Conservation (phyloP, 2,888 invertebrate genomes). For the Platycheirus albimanus region DNA sequence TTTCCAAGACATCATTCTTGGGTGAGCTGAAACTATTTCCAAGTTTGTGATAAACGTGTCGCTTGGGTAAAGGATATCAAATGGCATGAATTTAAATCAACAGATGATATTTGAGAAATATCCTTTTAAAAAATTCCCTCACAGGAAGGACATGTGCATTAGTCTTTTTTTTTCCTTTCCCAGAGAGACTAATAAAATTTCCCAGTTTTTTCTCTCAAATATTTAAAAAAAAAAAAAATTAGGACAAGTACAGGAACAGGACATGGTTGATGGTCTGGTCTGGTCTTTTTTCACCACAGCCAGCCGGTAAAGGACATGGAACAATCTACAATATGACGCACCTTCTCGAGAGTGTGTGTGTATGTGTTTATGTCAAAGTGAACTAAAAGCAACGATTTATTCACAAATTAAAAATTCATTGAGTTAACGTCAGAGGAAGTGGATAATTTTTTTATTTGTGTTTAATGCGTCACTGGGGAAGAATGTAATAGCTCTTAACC, state of each 20-base stretch:
- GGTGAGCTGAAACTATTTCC: background rate
- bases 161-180: background rate
- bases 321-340: slow-evolving; percentile 35
- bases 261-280: background rate
- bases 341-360: background rate
- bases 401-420: slow-evolving; percentile 26
- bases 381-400: slow-evolving; percentile 10
- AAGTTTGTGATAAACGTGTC: slow-evolving; percentile 36
- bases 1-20: slow-evolving; percentile 23
- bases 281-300: background rate
- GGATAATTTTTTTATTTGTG: slow-evolving; percentile 3
- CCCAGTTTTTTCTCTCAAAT: slow-evolving; percentile 22
- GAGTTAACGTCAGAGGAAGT: slow-evolving; percentile 13
- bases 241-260: slow-evolving; percentile 10
- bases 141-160: slow-evolving; percentile 2
- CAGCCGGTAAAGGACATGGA: no score
- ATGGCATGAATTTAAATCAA: slow-evolving; percentile 45
- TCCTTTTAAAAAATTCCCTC: slow-evolving; percentile 28
- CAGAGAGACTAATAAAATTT: slow-evolving; percentile 17
- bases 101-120: slow-evolving; percentile 53
- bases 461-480: slow-evolving; percentile 15
- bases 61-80: slow-evolving; percentile 10
- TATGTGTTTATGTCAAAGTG: background rate
- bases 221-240: background rate
- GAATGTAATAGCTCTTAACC: slow-evolving; percentile 17